These are phyloP conservation scores for Sorex araneus DNA, from an alignment of 2,113 vertebrate species.

Conservation along the genomic window DNA sequence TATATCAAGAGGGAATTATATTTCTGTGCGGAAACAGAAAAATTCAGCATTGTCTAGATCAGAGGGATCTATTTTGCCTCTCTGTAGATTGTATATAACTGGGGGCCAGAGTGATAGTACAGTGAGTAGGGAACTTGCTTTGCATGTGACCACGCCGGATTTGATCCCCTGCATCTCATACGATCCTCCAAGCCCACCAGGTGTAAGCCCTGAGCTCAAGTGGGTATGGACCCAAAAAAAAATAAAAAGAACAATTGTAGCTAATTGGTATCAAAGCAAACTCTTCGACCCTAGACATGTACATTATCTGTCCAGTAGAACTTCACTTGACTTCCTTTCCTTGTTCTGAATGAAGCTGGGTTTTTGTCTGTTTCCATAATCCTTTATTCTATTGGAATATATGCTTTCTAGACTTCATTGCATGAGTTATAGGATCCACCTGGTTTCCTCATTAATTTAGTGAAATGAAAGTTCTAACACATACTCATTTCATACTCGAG, in stretches of 20 bases:
- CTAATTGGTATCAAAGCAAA: no score
- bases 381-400: not conserved
- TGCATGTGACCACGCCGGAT: no score
- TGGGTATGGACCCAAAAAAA: not conserved
- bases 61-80: not conserved
- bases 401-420: not conserved
- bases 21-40: not conserved
- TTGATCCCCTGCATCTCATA: no score
- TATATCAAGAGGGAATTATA: not conserved
- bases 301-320: not conserved
- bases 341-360: no score
- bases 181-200: no score
- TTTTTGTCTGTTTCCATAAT: fast-evolving
- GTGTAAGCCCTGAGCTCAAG: no score
- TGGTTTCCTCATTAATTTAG: not conserved
- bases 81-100: not conserved
- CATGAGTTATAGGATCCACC: not conserved
- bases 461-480: not conserved
- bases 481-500: not conserved
- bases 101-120: not conserved
- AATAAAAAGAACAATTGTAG: not conserved
- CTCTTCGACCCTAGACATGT: not conserved
- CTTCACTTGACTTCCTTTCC: not conserved
- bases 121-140: no score
- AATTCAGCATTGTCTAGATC: not conserved